These are phyloP conservation scores for Liparis tanakae DNA, from an alignment of 2,797 vertebrate species.

Conservation along the genomic window DNA sequence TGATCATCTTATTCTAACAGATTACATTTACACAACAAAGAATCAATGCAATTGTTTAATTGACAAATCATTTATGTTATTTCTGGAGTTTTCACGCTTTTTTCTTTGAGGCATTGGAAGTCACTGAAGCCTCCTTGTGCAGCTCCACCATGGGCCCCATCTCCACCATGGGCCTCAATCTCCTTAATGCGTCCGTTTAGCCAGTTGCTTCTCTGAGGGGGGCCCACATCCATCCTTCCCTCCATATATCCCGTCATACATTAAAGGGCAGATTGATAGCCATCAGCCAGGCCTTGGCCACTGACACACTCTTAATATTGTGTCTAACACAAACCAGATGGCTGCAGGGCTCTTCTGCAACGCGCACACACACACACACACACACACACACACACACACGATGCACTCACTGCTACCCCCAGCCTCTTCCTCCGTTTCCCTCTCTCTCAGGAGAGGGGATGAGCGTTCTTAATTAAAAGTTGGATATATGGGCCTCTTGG, in stretches of 20 bases:
- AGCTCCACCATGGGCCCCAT: conserved; percentile 78
- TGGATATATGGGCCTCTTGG: conserved; percentile 72
- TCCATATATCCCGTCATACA: conserved; percentile 73
- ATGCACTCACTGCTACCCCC: conserved; percentile 32
- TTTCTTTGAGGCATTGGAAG: conserved; percentile 67
- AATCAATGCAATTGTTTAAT: not conserved
- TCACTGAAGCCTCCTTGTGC: conserved; percentile 73
- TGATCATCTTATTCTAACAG: not conserved
- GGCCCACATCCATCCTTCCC: conserved; percentile 62
- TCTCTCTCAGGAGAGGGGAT: conserved; percentile 60
- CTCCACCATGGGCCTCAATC: conserved; percentile 83
- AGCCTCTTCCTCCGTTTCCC: conserved; percentile 28
- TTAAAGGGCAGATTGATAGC: conserved; percentile 86
- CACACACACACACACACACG: conserved; percentile 28
- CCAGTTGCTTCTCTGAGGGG: conserved; percentile 79
- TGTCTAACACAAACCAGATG: conserved; percentile 83
- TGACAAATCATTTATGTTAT: not conserved
- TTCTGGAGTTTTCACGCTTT: conserved; percentile 48
- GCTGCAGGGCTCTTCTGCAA: conserved; percentile 61
- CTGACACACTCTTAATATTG: conserved; percentile 82
- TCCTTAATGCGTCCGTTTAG: conserved; percentile 89
- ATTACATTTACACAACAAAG: not conserved
- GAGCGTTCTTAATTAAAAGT: conserved; percentile 82
- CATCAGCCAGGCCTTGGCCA: conserved; percentile 74
- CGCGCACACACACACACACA: conserved; percentile 27